Percentiles rank a stretch among this genome's conserved stretches.
phyloP scores from a whole-genome alignment of 2,888 invertebrate genomes.

The Leucania comma region DNA sequence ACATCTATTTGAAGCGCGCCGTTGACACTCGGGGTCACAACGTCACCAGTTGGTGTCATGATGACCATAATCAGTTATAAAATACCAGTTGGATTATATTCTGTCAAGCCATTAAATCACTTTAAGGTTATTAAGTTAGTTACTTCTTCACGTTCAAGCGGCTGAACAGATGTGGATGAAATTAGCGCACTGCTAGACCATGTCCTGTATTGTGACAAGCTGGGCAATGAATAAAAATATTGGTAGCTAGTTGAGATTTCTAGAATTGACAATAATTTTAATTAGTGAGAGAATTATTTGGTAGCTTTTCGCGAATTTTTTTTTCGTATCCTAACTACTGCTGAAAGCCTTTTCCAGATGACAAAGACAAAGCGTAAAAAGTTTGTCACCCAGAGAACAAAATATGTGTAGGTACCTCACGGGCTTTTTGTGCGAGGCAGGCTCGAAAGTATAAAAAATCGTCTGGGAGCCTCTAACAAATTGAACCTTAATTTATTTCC shows the following conservation, averaged over 20 bases:
- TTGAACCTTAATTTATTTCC: constrained; percentile 6
- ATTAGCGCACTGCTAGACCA: too few species aligned
- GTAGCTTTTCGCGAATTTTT: not conserved
- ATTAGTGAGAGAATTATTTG: not conserved
- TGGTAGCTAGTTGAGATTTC: not conserved
- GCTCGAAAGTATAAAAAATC: not conserved
- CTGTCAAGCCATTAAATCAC: not conserved
- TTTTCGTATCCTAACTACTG: not conserved
- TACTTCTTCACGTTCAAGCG: too few species aligned
- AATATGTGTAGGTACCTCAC: constrained; percentile 2
- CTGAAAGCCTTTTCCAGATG: not conserved
- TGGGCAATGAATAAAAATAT: too few species aligned
- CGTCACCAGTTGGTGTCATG: too few species aligned
- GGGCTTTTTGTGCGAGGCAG: too few species aligned
- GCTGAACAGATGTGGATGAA: too few species aligned
- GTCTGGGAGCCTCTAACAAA: not conserved
- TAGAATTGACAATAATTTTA: not conserved
- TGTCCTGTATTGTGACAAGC: too few species aligned
- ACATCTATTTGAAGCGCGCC: too few species aligned
- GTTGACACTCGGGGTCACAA: too few species aligned
- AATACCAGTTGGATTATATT: not conserved
- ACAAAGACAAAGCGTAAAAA: not conserved
- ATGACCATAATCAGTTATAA: not conserved
- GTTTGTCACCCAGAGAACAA: constrained; percentile 1
- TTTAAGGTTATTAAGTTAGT: too few species aligned